Percentiles rank a stretch among this genome's conserved stretches.
Conservation (phyloP, 2,888 invertebrate genomes). For the Megastigmus dorsalis region DNA sequence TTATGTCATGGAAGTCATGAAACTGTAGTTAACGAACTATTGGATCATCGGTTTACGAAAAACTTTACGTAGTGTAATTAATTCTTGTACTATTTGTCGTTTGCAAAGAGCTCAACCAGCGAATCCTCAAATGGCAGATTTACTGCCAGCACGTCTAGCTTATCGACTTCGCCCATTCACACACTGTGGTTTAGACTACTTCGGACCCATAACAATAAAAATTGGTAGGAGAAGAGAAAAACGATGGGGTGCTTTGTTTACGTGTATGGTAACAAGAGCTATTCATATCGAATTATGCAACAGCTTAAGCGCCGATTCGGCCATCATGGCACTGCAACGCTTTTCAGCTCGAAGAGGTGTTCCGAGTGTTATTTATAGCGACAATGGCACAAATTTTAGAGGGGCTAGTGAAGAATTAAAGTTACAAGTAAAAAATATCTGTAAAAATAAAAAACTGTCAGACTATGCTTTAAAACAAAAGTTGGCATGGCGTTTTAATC, state of each 20-base stretch:
- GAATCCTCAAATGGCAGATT: slow-evolving; percentile 30
- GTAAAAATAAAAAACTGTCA: not conserved
- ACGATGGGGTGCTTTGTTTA: slow-evolving; percentile 54
- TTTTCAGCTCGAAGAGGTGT: slow-evolving; percentile 48
- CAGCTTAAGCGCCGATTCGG: slow-evolving; percentile 21
- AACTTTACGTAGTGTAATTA: not conserved
- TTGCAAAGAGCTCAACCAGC: slow-evolving; percentile 32
- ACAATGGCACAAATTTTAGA: slow-evolving; percentile 55
- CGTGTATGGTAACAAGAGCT: slow-evolving; percentile 51
- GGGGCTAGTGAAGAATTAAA: slow-evolving; percentile 46
- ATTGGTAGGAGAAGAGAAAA: slow-evolving; percentile 53
- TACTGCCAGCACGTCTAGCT: slow-evolving; percentile 39
- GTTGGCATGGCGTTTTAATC: too few species aligned
- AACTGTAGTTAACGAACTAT: slow-evolving; percentile 47
- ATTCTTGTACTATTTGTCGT: slow-evolving; percentile 34
- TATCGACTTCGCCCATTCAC: slow-evolving; percentile 52
- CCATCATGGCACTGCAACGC: slow-evolving; percentile 48
- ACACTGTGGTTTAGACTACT: slow-evolving; percentile 53
- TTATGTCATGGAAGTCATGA: slow-evolving; percentile 34
- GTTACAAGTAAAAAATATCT: slow-evolving; percentile 1
- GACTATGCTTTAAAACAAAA: too few species aligned
- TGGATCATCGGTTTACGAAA: slow-evolving; percentile 10
- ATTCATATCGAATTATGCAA: slow-evolving; percentile 51
- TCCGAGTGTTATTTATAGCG: slow-evolving; percentile 44
- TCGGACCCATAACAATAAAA: slow-evolving; percentile 55